These are phyloP conservation scores for Sesia apiformis DNA, from an alignment of 2,888 invertebrate genomes.

Conservation along the genomic window DNA sequence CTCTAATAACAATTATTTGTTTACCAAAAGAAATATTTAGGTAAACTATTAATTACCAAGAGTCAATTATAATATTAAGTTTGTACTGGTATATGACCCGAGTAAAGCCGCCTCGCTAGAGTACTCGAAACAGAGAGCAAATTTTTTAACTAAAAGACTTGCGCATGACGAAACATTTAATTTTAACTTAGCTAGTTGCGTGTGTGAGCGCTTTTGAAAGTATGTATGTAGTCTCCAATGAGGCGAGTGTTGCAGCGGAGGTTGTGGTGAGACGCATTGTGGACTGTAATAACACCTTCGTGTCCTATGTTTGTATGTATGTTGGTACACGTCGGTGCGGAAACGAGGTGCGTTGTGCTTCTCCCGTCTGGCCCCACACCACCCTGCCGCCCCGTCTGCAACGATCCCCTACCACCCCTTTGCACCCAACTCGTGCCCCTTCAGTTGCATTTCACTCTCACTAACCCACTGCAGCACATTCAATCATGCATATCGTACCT, in stretches of 20 bases:
- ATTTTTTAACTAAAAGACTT: too few relatives aligned
- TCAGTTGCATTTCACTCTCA: constrained; percentile 69
- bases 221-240: neutral
- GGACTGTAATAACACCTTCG: constrained; percentile 33
- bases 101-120: too few relatives aligned
- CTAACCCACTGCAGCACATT: constrained; percentile 72
- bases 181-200: too few relatives aligned
- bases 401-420: constrained; percentile 21
- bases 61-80: too few relatives aligned
- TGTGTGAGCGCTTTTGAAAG: too few relatives aligned
- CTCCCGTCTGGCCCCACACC: constrained; percentile 71
- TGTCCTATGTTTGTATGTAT: constrained; percentile 32
- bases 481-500: constrained; percentile 58
- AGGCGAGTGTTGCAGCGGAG: constrained; percentile 18
- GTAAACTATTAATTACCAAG: too few relatives aligned
- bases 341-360: constrained; percentile 60
- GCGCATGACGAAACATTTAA: too few relatives aligned
- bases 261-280: constrained; percentile 24
- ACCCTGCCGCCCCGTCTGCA: constrained; percentile 52
- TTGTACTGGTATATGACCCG: too few relatives aligned
- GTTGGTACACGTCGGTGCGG: constrained; percentile 49
- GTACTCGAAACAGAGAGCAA: too few relatives aligned
- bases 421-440: constrained; percentile 18
- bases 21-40: too few relatives aligned
- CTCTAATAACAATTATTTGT: too few relatives aligned